Base-by-base conservation (phyloP, 2,797 vertebrate genomes). In the Hippocampus kuda region DNA sequence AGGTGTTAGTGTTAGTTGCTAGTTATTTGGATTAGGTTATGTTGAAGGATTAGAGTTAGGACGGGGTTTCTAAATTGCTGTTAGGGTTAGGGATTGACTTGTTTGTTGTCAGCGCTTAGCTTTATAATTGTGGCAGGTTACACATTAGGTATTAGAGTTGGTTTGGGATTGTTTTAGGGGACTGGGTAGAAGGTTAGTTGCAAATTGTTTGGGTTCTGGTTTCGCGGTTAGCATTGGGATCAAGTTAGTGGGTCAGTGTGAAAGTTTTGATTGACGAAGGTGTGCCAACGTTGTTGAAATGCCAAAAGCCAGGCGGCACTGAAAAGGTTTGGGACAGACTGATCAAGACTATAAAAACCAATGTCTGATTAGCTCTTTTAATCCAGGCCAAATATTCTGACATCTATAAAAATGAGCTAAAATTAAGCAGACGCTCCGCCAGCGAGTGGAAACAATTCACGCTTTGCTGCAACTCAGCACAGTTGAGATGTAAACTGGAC, bases 401-500 rank as follows among this genome's bases (percentile, higher is more conserved):
- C 65, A 51, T 48, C 42, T 46, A 49, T 66, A 51, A 68, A 53
- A 68, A 42, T 44, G 22, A 5, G 54, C n/a, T 60, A 42, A 60
- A 60, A 44, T 44, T 7, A 48, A 60, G 26, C 41, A 68, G 67
- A 60, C 54, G n/a, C 67, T 48, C 41, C 57, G 54, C 34, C 24
- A 49, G 26, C 65, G 16, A 66, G 46, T 49, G 65, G 65, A 66
- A 66, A 66, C 27, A 48, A 46, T 65, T 51, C 26, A 48, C 26
- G 24, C 46, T 66, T 66, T 20, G 46, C 24, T 66, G 42, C 62
- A 44, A 44, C n/a, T 64, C 62, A 64, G 62, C 62, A 64, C 20
- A 65, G 62, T 65, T 24, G 38, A 64, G 42, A 66, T 66, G 42
- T 49, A 66, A 66, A 66, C 42, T 66, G 62, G 62, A 42, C n/a